Evolutionary conservation across 2,888 invertebrate species (phyloP), one percentile per base, ranked within the genome.

Genomic region (Apotomis capreana): DNA sequence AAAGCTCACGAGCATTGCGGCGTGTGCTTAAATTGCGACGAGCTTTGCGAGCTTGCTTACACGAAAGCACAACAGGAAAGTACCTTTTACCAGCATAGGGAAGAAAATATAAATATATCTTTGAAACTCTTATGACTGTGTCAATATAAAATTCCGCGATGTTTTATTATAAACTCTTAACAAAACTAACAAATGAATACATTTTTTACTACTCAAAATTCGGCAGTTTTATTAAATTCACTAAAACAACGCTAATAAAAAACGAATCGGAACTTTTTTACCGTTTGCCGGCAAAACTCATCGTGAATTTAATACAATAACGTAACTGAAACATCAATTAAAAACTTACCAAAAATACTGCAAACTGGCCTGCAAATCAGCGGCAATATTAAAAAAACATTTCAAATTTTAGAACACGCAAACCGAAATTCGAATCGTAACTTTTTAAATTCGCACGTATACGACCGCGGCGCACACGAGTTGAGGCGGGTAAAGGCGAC

Each of bases 401-500:
- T 46, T 69, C 69, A 51, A 70, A 71, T 62, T 68, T 59, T 51
- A 59, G 58, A 49, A 62, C 72, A 69, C 74, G 68, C 54, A 51
- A 69, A 63, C 61, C 36, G 40, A 40, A 59, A 36, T 46, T 69
- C 59, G 54, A 60, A 73, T 69, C 73, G 72, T 68, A 72, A 72
- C 72, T 72, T 72, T 62, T 70, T 68, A 9, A 62, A 69, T 62
- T 68, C 61, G 67, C 51, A 67, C 49, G 77, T 74, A 75, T 76
- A 73, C 74, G 78, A 76, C 74, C 74, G 74, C 76, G 82, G 82
- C 84, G 84, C 90, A 83, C 55, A 46, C 92, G 88, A 79, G 88
- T 85, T 86, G 76, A 86, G 80, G 76, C 83, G 81, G 75, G 84
- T 87, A 88, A 87, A 86, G 88, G 84, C 89, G 83, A 86, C 84